phyloP scores from a whole-genome alignment of 2,113 vertebrate species.

The Ammodytes dubius region DNA sequence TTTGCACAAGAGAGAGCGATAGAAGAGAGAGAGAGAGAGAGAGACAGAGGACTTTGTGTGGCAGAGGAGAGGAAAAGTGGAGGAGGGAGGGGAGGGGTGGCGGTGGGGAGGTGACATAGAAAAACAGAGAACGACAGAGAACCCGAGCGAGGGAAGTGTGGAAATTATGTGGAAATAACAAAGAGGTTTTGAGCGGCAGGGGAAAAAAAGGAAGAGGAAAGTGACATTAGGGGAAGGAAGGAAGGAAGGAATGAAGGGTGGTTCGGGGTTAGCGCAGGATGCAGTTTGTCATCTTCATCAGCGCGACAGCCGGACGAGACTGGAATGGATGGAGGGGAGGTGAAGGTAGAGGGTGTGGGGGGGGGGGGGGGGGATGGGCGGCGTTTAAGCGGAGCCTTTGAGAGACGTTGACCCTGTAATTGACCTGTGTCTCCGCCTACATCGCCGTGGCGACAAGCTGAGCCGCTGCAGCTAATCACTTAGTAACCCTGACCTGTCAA shows the following conservation, averaged over 20 bases:
- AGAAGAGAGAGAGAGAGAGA: constrained; percentile 23
- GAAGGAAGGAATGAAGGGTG: neutral
- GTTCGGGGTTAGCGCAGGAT: constrained; percentile 57
- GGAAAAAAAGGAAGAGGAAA: constrained; percentile 31
- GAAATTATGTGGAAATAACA: constrained; percentile 50
- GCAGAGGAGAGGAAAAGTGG: constrained; percentile 26
- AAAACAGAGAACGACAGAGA: constrained; percentile 54
- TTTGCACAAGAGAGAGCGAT: constrained; percentile 47
- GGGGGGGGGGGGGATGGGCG: neutral
- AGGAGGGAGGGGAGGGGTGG: neutral
- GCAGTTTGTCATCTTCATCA: constrained; percentile 82
- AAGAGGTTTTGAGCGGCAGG: constrained; percentile 41
- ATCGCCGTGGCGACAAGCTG: constrained; percentile 78
- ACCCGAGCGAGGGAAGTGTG: constrained; percentile 22
- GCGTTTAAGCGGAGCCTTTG: constrained; percentile 73
- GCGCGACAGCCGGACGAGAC: constrained; percentile 47
- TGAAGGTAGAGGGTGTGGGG: constrained; percentile 5
- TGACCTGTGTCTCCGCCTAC: constrained; percentile 82
- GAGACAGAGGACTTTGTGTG: constrained; percentile 50
- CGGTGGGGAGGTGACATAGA: constrained; percentile 19
- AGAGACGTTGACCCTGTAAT: constrained; percentile 84
- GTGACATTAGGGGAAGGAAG: constrained; percentile 30
- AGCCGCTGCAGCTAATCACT: constrained; percentile 85
- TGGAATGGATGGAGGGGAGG: constrained; percentile 45
- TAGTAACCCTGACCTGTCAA: constrained; percentile 85